These are phyloP conservation scores for Zaprionus ghesquierei DNA, from an alignment of 1,140 invertebrate genomes.

Conservation along the genomic window DNA sequence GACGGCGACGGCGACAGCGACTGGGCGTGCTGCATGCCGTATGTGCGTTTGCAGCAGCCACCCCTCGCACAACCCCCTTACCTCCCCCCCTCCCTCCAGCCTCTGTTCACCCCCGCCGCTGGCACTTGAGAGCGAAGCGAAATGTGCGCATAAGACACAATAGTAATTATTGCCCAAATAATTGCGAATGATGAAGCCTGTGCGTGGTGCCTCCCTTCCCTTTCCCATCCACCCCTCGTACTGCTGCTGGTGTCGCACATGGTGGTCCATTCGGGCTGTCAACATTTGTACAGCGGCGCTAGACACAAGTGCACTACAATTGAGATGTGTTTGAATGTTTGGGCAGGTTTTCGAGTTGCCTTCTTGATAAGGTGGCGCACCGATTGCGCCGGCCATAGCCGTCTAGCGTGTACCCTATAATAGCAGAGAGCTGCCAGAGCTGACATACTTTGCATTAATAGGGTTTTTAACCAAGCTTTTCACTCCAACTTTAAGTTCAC, in stretches of 20 bases:
- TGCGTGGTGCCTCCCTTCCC: constrained; percentile 1
- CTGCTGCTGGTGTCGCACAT: constrained; percentile 23
- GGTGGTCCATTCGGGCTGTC: constrained; percentile 54
- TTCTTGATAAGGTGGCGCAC: background rate
- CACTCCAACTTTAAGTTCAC: background rate
- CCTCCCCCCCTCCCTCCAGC: background rate
- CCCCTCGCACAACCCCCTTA: background rate
- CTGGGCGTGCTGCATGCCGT: constrained; percentile 39
- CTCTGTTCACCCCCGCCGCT: background rate
- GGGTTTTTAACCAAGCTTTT: no score
- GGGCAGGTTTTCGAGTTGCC: constrained; percentile 25
- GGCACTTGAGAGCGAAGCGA: constrained; percentile 23
- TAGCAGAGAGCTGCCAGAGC: background rate
- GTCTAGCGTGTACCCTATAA: background rate
- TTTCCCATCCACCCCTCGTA: background rate
- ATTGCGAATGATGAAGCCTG: constrained; percentile 78
- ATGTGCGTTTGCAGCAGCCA: constrained; percentile 15
- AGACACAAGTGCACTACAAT: constrained; percentile 67
- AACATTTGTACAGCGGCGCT: constrained; percentile 51
- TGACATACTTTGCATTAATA: no score
- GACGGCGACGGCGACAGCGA: no score
- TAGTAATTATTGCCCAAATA: constrained; percentile 83
- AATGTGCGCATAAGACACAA: constrained; percentile 82
- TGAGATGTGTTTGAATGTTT: constrained; percentile 47
- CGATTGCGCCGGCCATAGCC: background rate